Percentiles rank a stretch among this genome's conserved stretches.
phyloP scores from a whole-genome alignment of 1,140 invertebrate species.

The Homalodisca vitripennis region DNA sequence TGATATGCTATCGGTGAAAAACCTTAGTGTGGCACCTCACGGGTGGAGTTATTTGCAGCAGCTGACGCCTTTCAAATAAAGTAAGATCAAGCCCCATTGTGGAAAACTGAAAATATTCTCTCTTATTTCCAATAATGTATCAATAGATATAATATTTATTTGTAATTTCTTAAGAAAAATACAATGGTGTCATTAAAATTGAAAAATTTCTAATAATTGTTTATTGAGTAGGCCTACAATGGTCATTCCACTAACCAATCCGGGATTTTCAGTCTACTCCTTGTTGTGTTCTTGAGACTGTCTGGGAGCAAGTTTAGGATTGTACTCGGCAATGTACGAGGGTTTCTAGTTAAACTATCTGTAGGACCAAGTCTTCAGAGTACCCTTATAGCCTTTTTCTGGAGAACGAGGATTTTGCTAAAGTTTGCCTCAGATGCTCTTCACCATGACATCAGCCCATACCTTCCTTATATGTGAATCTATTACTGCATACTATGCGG shows the following conservation, averaged over 20 bases:
- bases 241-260: background rate
- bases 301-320: background rate
- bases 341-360: background rate
- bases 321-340: background rate
- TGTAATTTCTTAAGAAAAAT: slow-evolving; percentile 7
- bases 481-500: slow-evolving; percentile 5
- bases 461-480: slow-evolving; percentile 2
- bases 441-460: background rate
- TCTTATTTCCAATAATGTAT: too few relatives aligned
- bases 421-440: slow-evolving; percentile 7
- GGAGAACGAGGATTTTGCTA: background rate
- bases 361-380: background rate
- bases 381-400: too few relatives aligned
- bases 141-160: too few relatives aligned
- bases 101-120: too few relatives aligned
- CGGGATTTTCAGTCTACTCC: background rate
- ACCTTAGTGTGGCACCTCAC: too few relatives aligned
- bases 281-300: slow-evolving; percentile 4
- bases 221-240: background rate
- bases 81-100: too few relatives aligned
- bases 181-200: slow-evolving; percentile 9
- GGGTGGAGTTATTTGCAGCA: too few relatives aligned
- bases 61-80: too few relatives aligned
- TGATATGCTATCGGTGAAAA: too few relatives aligned
- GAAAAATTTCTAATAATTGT: background rate